phyloP scores from a whole-genome alignment of 2,797 vertebrate species.

The Enteromius radiatus region DNA sequence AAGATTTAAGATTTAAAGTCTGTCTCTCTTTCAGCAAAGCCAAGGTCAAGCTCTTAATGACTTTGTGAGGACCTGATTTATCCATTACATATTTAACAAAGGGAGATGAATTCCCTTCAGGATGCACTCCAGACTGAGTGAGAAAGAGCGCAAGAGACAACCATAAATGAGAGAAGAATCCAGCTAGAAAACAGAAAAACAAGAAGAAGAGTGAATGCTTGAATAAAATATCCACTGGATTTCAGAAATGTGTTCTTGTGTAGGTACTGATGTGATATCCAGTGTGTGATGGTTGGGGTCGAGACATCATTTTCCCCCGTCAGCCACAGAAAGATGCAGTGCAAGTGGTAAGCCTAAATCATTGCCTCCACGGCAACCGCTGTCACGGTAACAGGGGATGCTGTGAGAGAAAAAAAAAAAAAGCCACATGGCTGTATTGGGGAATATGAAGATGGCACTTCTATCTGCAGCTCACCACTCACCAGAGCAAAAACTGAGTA shows the following conservation, averaged over 20 bases:
- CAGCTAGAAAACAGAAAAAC: neutral
- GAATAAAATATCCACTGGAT: constrained; percentile 29
- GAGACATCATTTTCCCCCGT: constrained; percentile 44
- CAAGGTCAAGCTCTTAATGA: constrained; percentile 37
- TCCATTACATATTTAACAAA: constrained; percentile 37
- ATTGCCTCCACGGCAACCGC: constrained; percentile 41
- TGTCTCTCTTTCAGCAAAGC: constrained; percentile 46
- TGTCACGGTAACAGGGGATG: constrained; percentile 48
- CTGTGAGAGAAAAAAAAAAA: constrained; percentile 25
- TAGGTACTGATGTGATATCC: constrained; percentile 21
- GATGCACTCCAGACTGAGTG: constrained; percentile 7
- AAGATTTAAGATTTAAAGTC: constrained; percentile 10
- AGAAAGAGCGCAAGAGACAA: neutral
- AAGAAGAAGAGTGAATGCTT: constrained; percentile 12
- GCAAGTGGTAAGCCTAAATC: constrained; percentile 47
- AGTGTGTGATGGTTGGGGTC: constrained; percentile 43
- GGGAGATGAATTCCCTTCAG: constrained; percentile 40
- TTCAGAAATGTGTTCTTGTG: constrained; percentile 11
- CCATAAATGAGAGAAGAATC: neutral
- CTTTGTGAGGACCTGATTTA: neutral
- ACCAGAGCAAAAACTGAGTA: neutral
- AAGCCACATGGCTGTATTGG: constrained; percentile 1
- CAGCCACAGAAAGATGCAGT: constrained; percentile 28
- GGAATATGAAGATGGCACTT: constrained; percentile 8
- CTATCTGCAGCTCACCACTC: neutral